These are phyloP conservation scores for Metellina segmentata DNA, from an alignment of 2,888 invertebrate genomes.

Conservation along the genomic window DNA sequence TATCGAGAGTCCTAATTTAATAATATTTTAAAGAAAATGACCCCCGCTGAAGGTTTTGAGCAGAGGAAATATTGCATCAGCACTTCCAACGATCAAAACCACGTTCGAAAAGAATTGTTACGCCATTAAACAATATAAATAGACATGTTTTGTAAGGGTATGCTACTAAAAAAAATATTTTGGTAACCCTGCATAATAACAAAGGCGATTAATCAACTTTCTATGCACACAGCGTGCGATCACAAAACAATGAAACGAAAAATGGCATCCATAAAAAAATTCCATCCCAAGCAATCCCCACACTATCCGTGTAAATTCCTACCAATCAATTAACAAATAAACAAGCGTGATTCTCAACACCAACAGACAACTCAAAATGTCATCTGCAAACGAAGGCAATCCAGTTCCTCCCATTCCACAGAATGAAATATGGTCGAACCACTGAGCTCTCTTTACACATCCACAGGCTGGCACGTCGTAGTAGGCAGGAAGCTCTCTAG, in stretches of 20 bases:
- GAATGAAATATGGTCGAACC: slow-evolving; percentile 29
- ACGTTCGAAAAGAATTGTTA: no score
- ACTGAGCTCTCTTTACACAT: not conserved
- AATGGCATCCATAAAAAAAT: not conserved
- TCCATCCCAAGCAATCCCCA: not conserved
- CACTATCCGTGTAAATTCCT: not conserved
- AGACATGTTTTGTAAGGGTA: no score
- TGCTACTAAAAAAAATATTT: no score
- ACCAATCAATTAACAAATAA: not conserved
- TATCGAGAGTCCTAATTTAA: no score
- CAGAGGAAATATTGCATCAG: no score
- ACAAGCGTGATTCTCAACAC: slow-evolving; percentile 13
- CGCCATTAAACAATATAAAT: no score
- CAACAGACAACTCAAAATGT: slow-evolving; percentile 4
- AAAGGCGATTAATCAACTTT: not conserved
- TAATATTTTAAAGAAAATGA: no score
- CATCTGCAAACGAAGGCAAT: slow-evolving; percentile 27
- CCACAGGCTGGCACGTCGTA: no score
- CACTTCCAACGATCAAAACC: no score
- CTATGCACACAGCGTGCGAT: not conserved
- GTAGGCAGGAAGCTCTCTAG: not conserved
- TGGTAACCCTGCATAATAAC: no score
- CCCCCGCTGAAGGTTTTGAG: no score
- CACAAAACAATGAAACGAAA: not conserved
- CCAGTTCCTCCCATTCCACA: not conserved